phyloP scores from a whole-genome alignment of 2,113 vertebrate species.

The Barnardius zonarius region DNA sequence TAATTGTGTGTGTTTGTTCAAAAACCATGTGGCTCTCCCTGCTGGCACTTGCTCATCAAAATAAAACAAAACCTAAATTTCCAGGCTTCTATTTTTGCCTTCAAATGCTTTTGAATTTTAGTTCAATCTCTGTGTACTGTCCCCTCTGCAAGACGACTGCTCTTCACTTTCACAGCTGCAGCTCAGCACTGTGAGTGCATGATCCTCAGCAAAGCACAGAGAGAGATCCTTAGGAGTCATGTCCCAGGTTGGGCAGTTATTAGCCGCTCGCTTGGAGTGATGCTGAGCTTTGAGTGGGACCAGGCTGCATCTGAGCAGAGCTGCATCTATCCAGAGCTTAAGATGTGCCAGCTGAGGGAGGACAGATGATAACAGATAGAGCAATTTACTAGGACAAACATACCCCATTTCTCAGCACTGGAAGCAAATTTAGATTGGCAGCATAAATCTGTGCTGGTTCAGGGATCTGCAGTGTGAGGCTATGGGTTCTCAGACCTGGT shows the following conservation, averaged over 20 bases:
- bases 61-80: not conserved
- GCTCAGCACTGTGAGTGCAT: not conserved
- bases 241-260: rapidly evolving
- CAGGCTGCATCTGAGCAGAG: rapidly evolving
- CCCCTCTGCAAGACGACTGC: not conserved
- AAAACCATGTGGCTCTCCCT: not conserved
- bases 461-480: not conserved
- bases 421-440: not conserved
- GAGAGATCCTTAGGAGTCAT: not conserved
- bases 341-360: not conserved
- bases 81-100: not conserved
- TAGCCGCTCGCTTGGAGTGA: rapidly evolving
- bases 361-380: not conserved
- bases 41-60: not conserved
- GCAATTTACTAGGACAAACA: not conserved
- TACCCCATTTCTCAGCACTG: not conserved
- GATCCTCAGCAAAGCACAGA: not conserved
- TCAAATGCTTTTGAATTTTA: not conserved
- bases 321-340: not conserved
- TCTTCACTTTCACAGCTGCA: not conserved
- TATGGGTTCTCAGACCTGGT: not conserved
- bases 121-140: not conserved
- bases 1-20: not conserved
- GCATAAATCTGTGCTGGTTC: rapidly evolving
- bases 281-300: not conserved